Conservation (phyloP, 2,888 invertebrate species). For the Amiota minor region DNA sequence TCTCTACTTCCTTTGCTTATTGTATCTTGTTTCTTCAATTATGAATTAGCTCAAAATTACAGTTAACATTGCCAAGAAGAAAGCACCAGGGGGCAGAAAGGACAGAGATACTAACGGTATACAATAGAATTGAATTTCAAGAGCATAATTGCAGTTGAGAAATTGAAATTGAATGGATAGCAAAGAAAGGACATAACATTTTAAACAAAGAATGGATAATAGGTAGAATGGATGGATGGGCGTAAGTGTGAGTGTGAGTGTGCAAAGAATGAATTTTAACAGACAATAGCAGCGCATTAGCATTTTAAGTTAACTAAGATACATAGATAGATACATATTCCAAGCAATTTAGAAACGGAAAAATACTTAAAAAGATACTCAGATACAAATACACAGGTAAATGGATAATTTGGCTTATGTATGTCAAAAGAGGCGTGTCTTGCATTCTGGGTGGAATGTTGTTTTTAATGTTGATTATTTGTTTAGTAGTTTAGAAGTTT, state of each 20-base stretch:
- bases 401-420: neutral
- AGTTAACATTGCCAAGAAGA: constrained; percentile 39
- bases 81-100: neutral
- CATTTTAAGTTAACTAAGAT: constrained; percentile 20
- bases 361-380: neutral
- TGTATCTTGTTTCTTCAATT: constrained; percentile 48
- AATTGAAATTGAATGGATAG: constrained; percentile 26
- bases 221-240: neutral
- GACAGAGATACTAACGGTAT: neutral
- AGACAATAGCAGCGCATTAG: constrained; percentile 5
- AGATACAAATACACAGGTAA: neutral
- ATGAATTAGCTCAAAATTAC: constrained; percentile 61
- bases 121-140: constrained; percentile 13
- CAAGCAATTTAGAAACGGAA: too few relatives aligned
- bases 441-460: neutral
- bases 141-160: constrained; percentile 16
- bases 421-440: neutral
- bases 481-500: too few relatives aligned
- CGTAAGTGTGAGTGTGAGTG: constrained; percentile 27
- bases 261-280: constrained; percentile 28
- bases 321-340: constrained; percentile 5
- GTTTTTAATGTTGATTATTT: neutral
- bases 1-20: too few relatives aligned
- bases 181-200: constrained; percentile 12
- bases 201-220: neutral